Conservation (phyloP, 2,113 vertebrate species). For the Rhinichthys klamathensis region DNA sequence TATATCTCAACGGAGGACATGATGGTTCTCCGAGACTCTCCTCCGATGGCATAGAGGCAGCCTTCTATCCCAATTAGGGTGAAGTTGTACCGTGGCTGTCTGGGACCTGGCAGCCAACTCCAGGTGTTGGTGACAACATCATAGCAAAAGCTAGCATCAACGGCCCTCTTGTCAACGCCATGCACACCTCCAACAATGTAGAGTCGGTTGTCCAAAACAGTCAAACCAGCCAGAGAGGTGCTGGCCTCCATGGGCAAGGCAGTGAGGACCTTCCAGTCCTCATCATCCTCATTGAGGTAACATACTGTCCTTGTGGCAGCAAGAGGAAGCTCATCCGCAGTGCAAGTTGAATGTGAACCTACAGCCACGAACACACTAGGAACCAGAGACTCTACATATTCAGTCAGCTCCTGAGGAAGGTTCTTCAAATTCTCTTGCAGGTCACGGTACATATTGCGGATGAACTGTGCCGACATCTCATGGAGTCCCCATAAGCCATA, state of each 20-base stretch:
- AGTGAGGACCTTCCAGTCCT: conserved; percentile 85
- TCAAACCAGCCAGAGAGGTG: conserved; percentile 88
- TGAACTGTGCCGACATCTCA: conserved; percentile 80
- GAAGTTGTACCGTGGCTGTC: conserved; percentile 87
- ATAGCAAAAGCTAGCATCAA: conserved; percentile 88
- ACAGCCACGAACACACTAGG: conserved; percentile 86
- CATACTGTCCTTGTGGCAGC: conserved; percentile 83
- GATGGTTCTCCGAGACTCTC: conserved; percentile 79
- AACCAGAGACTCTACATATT: conserved; percentile 79
- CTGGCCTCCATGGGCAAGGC: conserved; percentile 83
- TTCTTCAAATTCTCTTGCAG: conserved; percentile 75
- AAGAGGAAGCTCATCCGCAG: conserved; percentile 76
- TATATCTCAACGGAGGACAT: conserved; percentile 88
- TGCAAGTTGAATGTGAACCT: conserved; percentile 85
- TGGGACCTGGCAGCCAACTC: conserved; percentile 82
- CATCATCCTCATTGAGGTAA: conserved; percentile 85
- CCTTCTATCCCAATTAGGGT: conserved; percentile 83
- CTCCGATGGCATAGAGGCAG: conserved; percentile 84
- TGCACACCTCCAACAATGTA: conserved; percentile 90
- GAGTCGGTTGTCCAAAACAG: conserved; percentile 86
- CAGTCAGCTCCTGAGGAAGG: conserved; percentile 76
- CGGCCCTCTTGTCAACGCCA: conserved; percentile 84
- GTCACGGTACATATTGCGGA: conserved; percentile 81
- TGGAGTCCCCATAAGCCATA: conserved; percentile 85
- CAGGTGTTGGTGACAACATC: conserved; percentile 76